Percentiles rank a stretch among this genome's conserved stretches.
phyloP scores from a whole-genome alignment of 2,113 vertebrate species.

The Bungarus multicinctus region DNA sequence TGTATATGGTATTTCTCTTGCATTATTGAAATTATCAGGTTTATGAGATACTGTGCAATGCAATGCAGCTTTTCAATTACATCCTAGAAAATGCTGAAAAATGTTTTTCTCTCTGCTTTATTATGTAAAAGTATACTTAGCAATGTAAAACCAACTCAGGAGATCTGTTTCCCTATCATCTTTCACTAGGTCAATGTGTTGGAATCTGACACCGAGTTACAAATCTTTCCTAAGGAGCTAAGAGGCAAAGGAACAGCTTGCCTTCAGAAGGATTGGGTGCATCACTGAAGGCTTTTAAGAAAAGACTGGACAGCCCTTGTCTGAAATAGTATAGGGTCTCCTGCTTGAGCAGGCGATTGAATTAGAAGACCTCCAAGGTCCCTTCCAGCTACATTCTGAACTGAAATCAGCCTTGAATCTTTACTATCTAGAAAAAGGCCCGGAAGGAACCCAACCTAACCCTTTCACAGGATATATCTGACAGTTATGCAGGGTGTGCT shows the following conservation, averaged over 20 bases:
- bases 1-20: not conserved
- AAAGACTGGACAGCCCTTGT: not conserved
- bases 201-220: not conserved
- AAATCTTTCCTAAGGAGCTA: not conserved
- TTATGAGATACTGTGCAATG: slow-evolving; percentile 11
- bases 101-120: not conserved
- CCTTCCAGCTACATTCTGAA: not conserved
- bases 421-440: too few relatives aligned
- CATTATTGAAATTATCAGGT: not conserved
- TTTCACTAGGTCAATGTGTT: not conserved
- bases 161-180: not conserved
- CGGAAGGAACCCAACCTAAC: too few relatives aligned
- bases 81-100: slow-evolving; percentile 33
- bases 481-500: too few relatives aligned
- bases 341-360: not conserved
- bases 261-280: not conserved
- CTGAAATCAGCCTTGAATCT: too few relatives aligned
- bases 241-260: not conserved
- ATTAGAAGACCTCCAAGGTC: not conserved
- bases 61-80: slow-evolving; percentile 17
- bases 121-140: not conserved
- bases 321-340: not conserved
- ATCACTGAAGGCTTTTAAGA: not conserved
- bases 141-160: not conserved
- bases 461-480: too few relatives aligned